These are phyloP conservation scores for Rhadinocentrus ornatus DNA, from an alignment of 2,797 vertebrate species.

Conservation along the genomic window DNA sequence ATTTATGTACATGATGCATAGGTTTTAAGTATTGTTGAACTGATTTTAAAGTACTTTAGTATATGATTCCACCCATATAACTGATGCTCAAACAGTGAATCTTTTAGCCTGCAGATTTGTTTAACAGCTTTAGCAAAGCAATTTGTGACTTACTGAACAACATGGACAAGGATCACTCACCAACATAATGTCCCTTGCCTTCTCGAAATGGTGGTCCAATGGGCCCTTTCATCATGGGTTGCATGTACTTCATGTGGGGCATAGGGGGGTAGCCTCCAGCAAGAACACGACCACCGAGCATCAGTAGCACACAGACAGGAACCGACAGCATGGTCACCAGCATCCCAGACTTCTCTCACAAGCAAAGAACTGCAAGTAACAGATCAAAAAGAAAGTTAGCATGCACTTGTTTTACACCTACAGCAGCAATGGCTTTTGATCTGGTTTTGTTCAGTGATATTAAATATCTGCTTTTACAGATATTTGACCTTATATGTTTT, in stretches of 20 bases:
- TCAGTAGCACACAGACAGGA: constrained; percentile 78
- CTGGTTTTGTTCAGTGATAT: background rate
- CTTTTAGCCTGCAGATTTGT: background rate
- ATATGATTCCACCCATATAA: background rate
- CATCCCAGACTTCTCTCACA: constrained; percentile 65
- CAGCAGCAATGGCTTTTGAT: background rate
- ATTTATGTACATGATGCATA: background rate
- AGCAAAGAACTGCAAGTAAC: constrained; percentile 65
- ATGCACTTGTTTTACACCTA: background rate
- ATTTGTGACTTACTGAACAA: background rate
- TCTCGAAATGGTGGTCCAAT: constrained; percentile 97
- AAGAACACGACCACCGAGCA: constrained; percentile 80
- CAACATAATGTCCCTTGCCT: constrained; percentile 97
- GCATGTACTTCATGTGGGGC: constrained; percentile 94
- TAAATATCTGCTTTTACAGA: background rate
- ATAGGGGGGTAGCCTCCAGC: constrained; percentile 91
- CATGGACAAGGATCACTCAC: constrained; percentile 83
- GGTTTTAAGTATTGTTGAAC: background rate
- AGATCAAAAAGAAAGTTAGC: constrained; percentile 23
- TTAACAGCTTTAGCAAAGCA: background rate
- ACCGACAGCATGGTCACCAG: constrained; percentile 79
- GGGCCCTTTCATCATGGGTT: constrained; percentile 98
- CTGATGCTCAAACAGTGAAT: background rate
- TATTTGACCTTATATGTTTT: background rate
- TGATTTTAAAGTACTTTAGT: constrained; percentile 1